Conservation (phyloP, 92 coral and sea anemone genomes). For the Scolanthus callimorphus region DNA sequence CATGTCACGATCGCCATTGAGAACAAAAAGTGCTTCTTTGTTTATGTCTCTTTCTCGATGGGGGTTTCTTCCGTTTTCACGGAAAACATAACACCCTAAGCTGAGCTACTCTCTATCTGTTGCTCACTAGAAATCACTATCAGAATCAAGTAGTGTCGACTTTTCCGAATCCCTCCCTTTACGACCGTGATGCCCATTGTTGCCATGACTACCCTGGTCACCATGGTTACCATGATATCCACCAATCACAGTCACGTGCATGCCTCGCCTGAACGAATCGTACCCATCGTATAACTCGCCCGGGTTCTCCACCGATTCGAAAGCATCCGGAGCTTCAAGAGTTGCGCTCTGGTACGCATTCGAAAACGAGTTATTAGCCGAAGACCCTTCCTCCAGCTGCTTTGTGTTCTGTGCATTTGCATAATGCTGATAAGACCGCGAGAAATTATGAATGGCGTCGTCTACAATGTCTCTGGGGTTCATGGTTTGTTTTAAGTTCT, state of each 20-base stretch:
- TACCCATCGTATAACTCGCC: conserved; percentile 29
- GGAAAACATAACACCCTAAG: too few species aligned
- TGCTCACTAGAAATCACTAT: conserved; percentile 55
- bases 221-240: conserved; percentile 43
- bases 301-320: conserved; percentile 5
- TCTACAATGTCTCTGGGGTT: conserved; percentile 97
- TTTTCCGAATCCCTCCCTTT: conserved; percentile 63
- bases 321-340: conserved; percentile 46
- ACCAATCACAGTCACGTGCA: conserved; percentile 84
- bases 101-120: too few species aligned
- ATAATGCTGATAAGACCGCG: conserved; percentile 91
- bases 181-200: conserved; percentile 17
- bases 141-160: conserved; percentile 80
- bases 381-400: conserved; percentile 42
- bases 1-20: too few species aligned
- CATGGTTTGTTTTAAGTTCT: conserved; percentile 86
- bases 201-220: conserved; percentile 27
- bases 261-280: conserved; percentile 72
- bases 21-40: too few species aligned
- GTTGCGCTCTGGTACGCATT: conserved; percentile 69
- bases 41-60: too few species aligned
- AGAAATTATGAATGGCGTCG: conserved; percentile 97
- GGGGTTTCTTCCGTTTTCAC: too few species aligned
- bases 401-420: conserved; percentile 76
- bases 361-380: conserved; percentile 23